Percentiles rank a stretch among this genome's conserved stretches.
Evolutionary conservation across 2,888 invertebrate species (phyloP).

Genomic region (Halocaridina rubra): DNA sequence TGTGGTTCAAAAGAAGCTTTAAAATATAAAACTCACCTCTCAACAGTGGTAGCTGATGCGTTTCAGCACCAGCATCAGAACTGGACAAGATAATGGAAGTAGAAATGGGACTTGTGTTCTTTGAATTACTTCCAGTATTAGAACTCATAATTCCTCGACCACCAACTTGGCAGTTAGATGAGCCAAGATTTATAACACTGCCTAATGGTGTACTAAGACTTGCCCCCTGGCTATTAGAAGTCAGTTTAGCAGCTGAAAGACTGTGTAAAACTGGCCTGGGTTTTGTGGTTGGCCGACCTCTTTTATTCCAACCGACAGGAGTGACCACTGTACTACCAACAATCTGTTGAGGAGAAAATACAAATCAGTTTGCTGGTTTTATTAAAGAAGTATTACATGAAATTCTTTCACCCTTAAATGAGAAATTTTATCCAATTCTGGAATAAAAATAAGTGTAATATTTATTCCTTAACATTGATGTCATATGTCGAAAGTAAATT

Average conservation of each 20-base stretch:
- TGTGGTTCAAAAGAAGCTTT: neutral
- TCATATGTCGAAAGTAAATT: no score
- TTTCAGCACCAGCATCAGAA: neutral
- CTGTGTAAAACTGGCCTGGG: neutral
- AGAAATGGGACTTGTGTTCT: neutral
- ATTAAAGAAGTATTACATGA: no score
- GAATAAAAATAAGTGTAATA: no score
- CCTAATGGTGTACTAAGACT: neutral
- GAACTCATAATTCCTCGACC: neutral
- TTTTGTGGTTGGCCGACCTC: conserved; percentile 24
- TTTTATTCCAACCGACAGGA: conserved; percentile 42
- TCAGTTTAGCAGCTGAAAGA: conserved; percentile 5
- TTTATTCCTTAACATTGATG: no score
- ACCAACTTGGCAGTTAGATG: neutral
- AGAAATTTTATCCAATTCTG: no score
- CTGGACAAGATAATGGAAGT: conserved; percentile 33
- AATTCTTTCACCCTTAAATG: no score
- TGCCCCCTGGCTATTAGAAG: neutral
- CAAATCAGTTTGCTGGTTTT: no score
- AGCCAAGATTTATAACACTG: neutral
- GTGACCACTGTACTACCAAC: conserved; percentile 46
- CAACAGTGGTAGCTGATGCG: neutral
- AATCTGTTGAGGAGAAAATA: no score
- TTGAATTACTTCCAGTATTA: neutral
- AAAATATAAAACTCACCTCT: neutral